These are phyloP conservation scores for Xerus inauris DNA, from an alignment of 2,113 vertebrate genomes.

Conservation along the genomic window DNA sequence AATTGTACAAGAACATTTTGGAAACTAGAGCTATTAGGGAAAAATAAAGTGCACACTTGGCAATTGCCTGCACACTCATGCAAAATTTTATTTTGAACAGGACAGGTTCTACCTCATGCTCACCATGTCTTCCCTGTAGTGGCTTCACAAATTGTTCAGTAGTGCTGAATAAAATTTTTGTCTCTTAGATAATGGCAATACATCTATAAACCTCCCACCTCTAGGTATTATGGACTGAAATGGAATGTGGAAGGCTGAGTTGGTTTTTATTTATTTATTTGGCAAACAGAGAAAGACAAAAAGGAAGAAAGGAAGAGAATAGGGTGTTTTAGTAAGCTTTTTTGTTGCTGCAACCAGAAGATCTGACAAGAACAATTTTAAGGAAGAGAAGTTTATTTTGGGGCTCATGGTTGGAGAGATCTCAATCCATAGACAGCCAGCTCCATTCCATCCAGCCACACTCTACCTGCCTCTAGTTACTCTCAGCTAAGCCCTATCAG, in stretches of 20 bases:
- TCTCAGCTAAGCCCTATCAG: too few species aligned
- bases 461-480: too few species aligned
- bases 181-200: neutral
- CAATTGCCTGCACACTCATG: neutral
- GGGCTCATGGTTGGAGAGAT: too few species aligned
- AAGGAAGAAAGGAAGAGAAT: neutral
- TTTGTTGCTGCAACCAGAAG: too few species aligned
- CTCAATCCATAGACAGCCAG: too few species aligned
- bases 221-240: neutral
- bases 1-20: conserved; percentile 10
- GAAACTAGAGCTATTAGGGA: neutral
- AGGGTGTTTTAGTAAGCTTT: too few species aligned
- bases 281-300: neutral
- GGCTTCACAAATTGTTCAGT: neutral
- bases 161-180: neutral
- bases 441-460: too few species aligned
- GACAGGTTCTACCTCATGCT: neutral
- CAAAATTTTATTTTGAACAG: neutral
- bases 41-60: conserved; percentile 26
- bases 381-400: too few species aligned
- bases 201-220: neutral
- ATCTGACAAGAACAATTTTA: too few species aligned
- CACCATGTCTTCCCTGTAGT: neutral
- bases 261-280: conserved; percentile 9
- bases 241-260: neutral